Evolutionary conservation across 2,888 invertebrate species (phyloP).

Genomic region (Netelia fuscicornis): DNA sequence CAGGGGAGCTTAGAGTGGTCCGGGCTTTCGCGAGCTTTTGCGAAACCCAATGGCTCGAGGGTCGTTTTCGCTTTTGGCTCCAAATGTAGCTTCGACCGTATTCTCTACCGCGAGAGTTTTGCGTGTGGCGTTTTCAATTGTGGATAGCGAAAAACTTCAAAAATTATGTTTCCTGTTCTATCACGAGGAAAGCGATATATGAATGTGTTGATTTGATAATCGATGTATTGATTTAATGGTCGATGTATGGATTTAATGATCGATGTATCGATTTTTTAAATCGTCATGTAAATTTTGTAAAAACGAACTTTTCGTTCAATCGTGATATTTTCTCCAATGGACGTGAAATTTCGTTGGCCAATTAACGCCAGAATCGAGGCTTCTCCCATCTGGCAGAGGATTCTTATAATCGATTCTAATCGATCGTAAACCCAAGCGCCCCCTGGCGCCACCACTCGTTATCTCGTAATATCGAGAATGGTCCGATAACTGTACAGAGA

Average conservation of each 20-base stretch:
- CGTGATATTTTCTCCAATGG: neutral
- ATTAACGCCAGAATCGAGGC: conserved; percentile 18
- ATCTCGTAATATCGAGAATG: conserved; percentile 47
- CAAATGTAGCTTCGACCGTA: neutral
- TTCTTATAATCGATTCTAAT: conserved; percentile 68
- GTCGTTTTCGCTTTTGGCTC: conserved; percentile 29
- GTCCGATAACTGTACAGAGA: conserved; percentile 5
- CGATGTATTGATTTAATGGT: too few relatives aligned
- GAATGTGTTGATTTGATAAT: too few relatives aligned
- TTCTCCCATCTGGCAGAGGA: conserved; percentile 3
- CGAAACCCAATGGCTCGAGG: neutral
- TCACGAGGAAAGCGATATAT: too few relatives aligned
- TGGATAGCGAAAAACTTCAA: too few relatives aligned
- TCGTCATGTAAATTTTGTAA: too few relatives aligned
- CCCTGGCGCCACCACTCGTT: neutral
- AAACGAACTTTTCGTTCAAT: neutral
- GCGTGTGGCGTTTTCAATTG: too few relatives aligned
- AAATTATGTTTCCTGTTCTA: too few relatives aligned
- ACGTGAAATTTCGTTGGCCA: conserved; percentile 23
- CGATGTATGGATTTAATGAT: too few relatives aligned
- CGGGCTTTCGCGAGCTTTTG: conserved; percentile 24
- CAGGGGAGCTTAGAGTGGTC: conserved; percentile 26
- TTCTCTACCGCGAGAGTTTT: too few relatives aligned
- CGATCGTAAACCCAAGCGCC: conserved; percentile 45
- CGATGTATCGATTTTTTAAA: too few relatives aligned